Evolutionary conservation across 1,140 invertebrate species (phyloP), one percentile per base, ranked within the genome.

Genomic region (Drosophila miranda): DNA sequence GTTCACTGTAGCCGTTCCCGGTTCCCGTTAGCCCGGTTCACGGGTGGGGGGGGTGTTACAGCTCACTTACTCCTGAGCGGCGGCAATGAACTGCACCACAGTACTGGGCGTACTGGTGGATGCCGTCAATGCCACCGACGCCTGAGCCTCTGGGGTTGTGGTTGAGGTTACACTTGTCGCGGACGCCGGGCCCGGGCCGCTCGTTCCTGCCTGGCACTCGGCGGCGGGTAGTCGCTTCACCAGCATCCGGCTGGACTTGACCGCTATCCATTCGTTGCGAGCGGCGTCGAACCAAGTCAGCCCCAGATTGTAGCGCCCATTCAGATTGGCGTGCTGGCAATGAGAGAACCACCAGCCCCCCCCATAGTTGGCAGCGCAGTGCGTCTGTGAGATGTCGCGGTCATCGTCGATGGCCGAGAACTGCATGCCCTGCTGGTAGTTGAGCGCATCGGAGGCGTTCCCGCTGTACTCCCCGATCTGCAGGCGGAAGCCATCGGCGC

Each of bases 281-380:
- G 94, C 93, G 3, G 94, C 93, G 84, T 97, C 95, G 89, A 97
- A 98, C 97, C 97, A 98, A 5, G 96, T 96, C 44, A 98, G 92
- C 1, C 97, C 97, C 2, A 97, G 92, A 55, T 95, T 95, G 89
- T 97, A 98, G 56, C 95, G 95, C 1, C 97, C 97, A 91, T 98
- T 99, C 21, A 98, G 94, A 92, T 98, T 98, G 6, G 96, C 96
- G 90, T 97, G 96, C 83, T 98, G 97, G 91, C 97, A 99, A 90
- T 97, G 96, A 58, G 95, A 96, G 91, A 96, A 98, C 97, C 97
- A 98, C 97, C 97, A 98, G 26, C 97, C 97, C 6, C 95, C 95
- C 74, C 91, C 90, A 91, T 91, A 91, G 89, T 91, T 91, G 30
- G 94, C 95, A 21, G 97, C 97, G 90, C 97, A 98, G 87, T 98